Evolutionary conservation across 2,888 invertebrate genomes (phyloP), one percentile per base, ranked within the genome.

Genomic region (Tribolium freemani): DNA sequence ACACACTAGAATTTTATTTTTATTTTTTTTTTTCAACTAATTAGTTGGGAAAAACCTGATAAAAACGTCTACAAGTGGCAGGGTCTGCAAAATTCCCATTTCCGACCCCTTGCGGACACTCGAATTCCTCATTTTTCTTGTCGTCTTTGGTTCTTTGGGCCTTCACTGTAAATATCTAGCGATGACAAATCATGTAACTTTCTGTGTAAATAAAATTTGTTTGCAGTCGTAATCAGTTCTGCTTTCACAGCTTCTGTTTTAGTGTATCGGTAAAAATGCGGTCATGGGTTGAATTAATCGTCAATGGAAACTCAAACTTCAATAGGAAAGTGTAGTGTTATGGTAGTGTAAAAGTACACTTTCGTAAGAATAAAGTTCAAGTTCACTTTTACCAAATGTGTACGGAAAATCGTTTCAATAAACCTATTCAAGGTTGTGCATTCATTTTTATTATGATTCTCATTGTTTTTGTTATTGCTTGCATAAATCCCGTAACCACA

Each of bases 31-130:
- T 10, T 13, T 0, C 0, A 44, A 44, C 6, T 16, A 20, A 5
- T 11, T 30, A 21, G n/a, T 26, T 26, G 5, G 13, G 13, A 53
- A 9, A 8, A 20, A 95, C 96, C 90, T 96, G 96, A 88, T 95
- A 96, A 88, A 96, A 96, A 82, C 95, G 89, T 81, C 95, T 90
- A 85, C 96, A 96, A 31, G 94, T 95, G 54, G 90, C 93, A 8
- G 96, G 96, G 88, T 96, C 96, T 13, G 96, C 96, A 84, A 93
- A 96, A 85, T 96, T 96, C 72, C 95, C 96, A 86, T 94, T 96
- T 74, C 93, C 96, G 79, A 91, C 90, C 54, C 92, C 92, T 85
- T 93, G 91, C n/a, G 96, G 96, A 85, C 96, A 96, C 73, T 88
- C 87, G 82, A 92, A 96, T 58, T 94, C 93, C 78, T 90, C 89